A percentile compares a stretch with the other conserved stretches of the same genome.
Evolutionary conservation across 1,140 invertebrate genomes (phyloP).

Genomic region (Drosophila bocqueti): DNA sequence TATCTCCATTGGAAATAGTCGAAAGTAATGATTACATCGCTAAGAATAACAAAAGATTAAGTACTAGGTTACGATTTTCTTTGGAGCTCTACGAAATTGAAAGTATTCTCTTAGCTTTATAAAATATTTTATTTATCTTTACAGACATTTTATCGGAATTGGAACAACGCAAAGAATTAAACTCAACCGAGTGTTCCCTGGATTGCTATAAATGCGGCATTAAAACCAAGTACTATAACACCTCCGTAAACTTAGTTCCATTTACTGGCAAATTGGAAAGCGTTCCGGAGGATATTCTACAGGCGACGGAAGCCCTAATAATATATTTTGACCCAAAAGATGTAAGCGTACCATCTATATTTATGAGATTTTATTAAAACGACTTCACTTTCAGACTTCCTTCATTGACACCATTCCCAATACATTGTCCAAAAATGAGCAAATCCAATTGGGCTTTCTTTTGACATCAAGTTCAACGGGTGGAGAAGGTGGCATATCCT

Average conservation of each 20-base stretch:
- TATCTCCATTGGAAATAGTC: slow-evolving; percentile 40
- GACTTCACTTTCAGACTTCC: slow-evolving; percentile 32
- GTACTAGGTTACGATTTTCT: not conserved
- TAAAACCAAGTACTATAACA: slow-evolving; percentile 59
- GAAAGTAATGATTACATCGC: slow-evolving; percentile 41
- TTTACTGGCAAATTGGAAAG: slow-evolving; percentile 53
- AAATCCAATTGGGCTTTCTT: slow-evolving; percentile 64
- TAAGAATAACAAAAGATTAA: not conserved
- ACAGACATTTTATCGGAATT: slow-evolving; percentile 55
- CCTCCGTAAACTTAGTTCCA: slow-evolving; percentile 50
- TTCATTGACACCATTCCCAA: slow-evolving; percentile 46
- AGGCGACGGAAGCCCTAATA: slow-evolving; percentile 52
- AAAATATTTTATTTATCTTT: not conserved
- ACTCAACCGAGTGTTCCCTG: slow-evolving; percentile 17
- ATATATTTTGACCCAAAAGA: slow-evolving; percentile 57
- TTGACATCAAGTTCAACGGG: slow-evolving; percentile 30
- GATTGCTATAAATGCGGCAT: slow-evolving; percentile 53
- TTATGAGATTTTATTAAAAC: not conserved
- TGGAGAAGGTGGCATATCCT: slow-evolving; percentile 36
- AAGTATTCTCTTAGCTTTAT: too few species aligned
- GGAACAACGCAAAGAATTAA: slow-evolving; percentile 35
- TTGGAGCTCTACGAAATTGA: too few species aligned
- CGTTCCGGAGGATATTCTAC: slow-evolving; percentile 49
- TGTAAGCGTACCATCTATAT: slow-evolving; percentile 23
- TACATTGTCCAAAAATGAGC: slow-evolving; percentile 34